Base-by-base conservation (phyloP, 2,888 invertebrate species). In the Uropetala carovei region DNA sequence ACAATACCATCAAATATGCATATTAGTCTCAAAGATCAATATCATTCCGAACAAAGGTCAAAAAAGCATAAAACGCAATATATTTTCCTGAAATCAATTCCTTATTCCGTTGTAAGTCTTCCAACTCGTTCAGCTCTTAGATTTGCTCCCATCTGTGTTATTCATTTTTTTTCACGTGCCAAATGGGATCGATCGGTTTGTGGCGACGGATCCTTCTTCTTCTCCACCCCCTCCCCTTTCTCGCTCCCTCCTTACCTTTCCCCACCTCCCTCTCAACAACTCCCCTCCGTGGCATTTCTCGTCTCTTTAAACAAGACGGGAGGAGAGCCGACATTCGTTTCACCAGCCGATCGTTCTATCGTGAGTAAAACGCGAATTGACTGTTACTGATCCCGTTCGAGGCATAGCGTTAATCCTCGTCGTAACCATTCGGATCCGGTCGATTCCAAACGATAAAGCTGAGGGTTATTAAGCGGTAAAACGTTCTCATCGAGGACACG, bases 161-260 rank as follows among this genome's bases (percentile, higher is more conserved):
- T 43, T 56, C 27, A 14, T n/a, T 27, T 60, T 27, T 60, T 30
- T 30, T 18, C 56, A 18, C n/a, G 56, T 43, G 83, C 18, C 56
- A 83, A n/a, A 60, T 59, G 58, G 85, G 5, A 83, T 56, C 83
- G 30, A 56, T 83, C 30, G 83, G 43, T 43, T 60, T 43, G 60
- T 89, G 89, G 60, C 89, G 60, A 86, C 30, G 60, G 89, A 89
- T 89, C n/a, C 64, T 43, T 43, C 43, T 30, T n/a, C 60, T n/a
- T 43, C 7, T 16, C 83, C 43, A 0, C 14, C 30, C 3, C 18
- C 13, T 83, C 22, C 22, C 58, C 27, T 14, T 58, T 11, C 5
- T 58, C 18, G 11, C 0, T 10, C n/a, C 22, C 22, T 0, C 22
- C 22, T 7, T 0, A 0, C 30, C 11, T n/a, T 64, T 13, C 64